Percentiles rank a stretch among this genome's conserved stretches.
These are phyloP conservation scores for Lacerta viridis DNA, from an alignment of 2,797 vertebrate genomes.

Conservation along the genomic window DNA sequence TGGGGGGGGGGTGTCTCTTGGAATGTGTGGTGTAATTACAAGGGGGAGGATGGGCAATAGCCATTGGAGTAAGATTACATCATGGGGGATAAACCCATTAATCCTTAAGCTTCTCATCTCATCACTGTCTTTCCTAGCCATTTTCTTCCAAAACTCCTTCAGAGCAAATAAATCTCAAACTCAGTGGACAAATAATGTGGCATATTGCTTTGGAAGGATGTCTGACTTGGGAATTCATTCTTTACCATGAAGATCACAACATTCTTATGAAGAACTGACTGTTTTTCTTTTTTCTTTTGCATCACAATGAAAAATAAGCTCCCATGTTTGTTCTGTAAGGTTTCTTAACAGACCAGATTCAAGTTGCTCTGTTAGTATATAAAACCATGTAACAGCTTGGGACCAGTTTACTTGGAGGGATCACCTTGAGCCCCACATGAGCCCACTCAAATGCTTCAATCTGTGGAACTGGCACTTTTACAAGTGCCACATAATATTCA, in stretches of 20 bases:
- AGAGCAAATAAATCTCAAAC: slow-evolving; percentile 66
- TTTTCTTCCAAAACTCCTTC: slow-evolving; percentile 58
- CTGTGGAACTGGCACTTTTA: no score
- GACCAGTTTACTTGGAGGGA: no score
- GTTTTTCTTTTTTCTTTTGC: slow-evolving; percentile 26
- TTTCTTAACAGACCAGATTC: no score
- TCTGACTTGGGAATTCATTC: slow-evolving; percentile 46
- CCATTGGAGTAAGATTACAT: slow-evolving; percentile 7
- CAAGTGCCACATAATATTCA: no score
- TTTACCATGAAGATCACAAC: slow-evolving; percentile 51
- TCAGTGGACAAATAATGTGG: slow-evolving; percentile 70
- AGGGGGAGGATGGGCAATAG: neutral
- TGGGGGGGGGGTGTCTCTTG: neutral
- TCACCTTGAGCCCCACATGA: no score
- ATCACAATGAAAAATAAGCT: slow-evolving; percentile 48
- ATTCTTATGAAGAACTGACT: slow-evolving; percentile 69
- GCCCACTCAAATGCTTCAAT: no score
- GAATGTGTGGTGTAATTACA: neutral
- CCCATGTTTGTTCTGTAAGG: no score
- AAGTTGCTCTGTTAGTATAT: no score
- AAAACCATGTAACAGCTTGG: no score
- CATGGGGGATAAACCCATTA: slow-evolving; percentile 43
- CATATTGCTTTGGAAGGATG: slow-evolving; percentile 49
- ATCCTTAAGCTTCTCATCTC: slow-evolving; percentile 49
- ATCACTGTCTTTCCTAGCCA: slow-evolving; percentile 61